Conservation (phyloP, 2,113 vertebrate genomes). For the Bathybates hornii region DNA sequence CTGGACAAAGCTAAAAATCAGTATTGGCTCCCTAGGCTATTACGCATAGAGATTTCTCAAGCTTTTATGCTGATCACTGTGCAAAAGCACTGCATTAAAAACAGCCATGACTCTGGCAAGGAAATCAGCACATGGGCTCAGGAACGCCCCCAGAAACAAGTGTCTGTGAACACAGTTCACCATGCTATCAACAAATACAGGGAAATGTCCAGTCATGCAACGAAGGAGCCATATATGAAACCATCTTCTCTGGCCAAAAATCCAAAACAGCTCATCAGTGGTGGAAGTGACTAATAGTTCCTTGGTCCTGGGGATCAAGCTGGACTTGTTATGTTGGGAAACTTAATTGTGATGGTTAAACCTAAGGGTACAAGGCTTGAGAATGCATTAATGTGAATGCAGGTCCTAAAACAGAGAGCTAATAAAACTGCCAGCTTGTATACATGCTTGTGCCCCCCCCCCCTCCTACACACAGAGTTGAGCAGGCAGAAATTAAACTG, state of each 20-base stretch:
- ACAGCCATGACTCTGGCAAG: background rate
- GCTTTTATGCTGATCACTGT: background rate
- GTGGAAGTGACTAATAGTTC: background rate
- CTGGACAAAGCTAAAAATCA: background rate
- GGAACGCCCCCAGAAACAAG: background rate
- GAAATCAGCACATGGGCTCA: background rate
- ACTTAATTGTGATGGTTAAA: background rate
- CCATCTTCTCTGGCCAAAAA: background rate
- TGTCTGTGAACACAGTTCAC: background rate
- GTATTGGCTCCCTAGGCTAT: background rate
- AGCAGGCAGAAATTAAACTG: background rate
- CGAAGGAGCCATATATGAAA: fast-evolving
- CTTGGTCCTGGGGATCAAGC: background rate
- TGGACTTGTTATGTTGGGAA: background rate
- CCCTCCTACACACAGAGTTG: background rate
- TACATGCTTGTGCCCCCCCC: background rate
- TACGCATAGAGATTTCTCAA: background rate
- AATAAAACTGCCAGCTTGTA: background rate
- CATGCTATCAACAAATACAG: background rate
- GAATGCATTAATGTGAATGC: background rate
- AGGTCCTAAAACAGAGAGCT: background rate
- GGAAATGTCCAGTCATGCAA: fast-evolving
- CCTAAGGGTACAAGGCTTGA: background rate
- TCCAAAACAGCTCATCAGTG: background rate
- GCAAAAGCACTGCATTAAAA: background rate